A percentile compares a stretch with the other conserved stretches of the same genome.
phyloP scores from a whole-genome alignment of 2,113 vertebrate genomes.

The Ictalurus furcatus region DNA sequence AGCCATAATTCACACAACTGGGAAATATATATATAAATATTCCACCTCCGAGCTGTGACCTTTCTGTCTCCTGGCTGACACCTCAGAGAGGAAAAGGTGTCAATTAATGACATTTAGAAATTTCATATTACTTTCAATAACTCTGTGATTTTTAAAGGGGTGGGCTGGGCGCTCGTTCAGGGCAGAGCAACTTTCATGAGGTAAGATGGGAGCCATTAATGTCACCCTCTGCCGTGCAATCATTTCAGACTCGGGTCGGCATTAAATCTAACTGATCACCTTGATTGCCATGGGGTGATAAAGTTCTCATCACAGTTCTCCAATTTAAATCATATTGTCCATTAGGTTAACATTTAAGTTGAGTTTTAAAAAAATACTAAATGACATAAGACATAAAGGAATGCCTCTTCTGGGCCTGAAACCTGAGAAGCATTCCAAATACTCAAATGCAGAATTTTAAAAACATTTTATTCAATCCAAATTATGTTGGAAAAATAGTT shows the following conservation, averaged over 20 bases:
- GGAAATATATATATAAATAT: slow-evolving; percentile 69
- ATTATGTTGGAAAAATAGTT: not conserved
- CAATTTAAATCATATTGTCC: slow-evolving; percentile 44
- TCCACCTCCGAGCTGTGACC: slow-evolving; percentile 70
- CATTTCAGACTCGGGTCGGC: slow-evolving; percentile 62
- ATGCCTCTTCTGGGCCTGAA: not conserved
- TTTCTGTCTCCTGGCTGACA: slow-evolving; percentile 74
- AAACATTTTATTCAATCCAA: not conserved
- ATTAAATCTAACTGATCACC: slow-evolving; percentile 66
- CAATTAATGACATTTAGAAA: slow-evolving; percentile 81
- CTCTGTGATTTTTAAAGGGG: slow-evolving; percentile 69
- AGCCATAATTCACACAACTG: slow-evolving; percentile 74
- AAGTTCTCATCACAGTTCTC: slow-evolving; percentile 58
- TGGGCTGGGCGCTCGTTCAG: slow-evolving; percentile 53
- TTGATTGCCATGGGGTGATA: slow-evolving; percentile 64
- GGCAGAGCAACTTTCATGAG: slow-evolving; percentile 53
- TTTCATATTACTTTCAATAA: slow-evolving; percentile 76
- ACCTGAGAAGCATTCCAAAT: not conserved
- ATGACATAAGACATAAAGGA: slow-evolving; percentile 10
- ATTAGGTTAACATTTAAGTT: slow-evolving; percentile 17
- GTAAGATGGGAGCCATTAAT: slow-evolving; percentile 62
- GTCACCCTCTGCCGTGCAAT: slow-evolving; percentile 65
- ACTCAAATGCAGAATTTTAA: not conserved
- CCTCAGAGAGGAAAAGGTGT: slow-evolving; percentile 73
- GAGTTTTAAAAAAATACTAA: not conserved